Evolutionary conservation across 2,888 invertebrate genomes (phyloP).

Genomic region (Agrotis exclamationis): DNA sequence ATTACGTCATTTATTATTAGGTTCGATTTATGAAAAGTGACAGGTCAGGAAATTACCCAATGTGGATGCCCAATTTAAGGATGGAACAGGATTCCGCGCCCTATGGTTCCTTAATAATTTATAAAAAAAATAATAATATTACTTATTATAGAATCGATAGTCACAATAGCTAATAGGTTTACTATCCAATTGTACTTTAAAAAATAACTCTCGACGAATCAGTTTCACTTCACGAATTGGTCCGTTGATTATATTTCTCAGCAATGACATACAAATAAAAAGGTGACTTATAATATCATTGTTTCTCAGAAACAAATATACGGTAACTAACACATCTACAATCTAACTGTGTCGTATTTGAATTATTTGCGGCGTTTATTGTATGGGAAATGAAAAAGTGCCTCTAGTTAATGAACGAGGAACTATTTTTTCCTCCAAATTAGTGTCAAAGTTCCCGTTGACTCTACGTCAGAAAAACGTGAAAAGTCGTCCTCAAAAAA

Average conservation of each 20-base stretch:
- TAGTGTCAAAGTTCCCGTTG: too few relatives aligned
- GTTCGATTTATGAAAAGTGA: conserved; percentile 49
- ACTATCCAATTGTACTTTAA: too few relatives aligned
- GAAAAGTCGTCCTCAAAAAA: neutral
- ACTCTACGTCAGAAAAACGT: too few relatives aligned
- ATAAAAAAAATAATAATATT: too few relatives aligned
- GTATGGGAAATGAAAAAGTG: too few relatives aligned
- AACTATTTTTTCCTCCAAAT: too few relatives aligned
- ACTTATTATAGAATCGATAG: neutral
- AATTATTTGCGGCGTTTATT: too few relatives aligned
- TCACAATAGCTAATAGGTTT: neutral
- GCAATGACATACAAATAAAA: neutral
- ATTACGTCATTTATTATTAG: conserved; percentile 33
- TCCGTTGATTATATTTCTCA: conserved; percentile 9
- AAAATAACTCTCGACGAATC: neutral
- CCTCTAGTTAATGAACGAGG: too few relatives aligned
- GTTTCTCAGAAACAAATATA: too few relatives aligned
- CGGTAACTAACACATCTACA: too few relatives aligned
- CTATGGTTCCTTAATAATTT: neutral
- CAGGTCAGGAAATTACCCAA: conserved; percentile 42
- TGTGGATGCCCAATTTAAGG: conserved; percentile 11
- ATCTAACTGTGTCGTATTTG: too few relatives aligned
- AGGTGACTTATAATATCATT: too few relatives aligned
- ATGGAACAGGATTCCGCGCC: conserved; percentile 29
- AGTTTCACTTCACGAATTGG: neutral